phyloP scores from a whole-genome alignment of 1,140 invertebrate species.

The Charaxes varanes region DNA sequence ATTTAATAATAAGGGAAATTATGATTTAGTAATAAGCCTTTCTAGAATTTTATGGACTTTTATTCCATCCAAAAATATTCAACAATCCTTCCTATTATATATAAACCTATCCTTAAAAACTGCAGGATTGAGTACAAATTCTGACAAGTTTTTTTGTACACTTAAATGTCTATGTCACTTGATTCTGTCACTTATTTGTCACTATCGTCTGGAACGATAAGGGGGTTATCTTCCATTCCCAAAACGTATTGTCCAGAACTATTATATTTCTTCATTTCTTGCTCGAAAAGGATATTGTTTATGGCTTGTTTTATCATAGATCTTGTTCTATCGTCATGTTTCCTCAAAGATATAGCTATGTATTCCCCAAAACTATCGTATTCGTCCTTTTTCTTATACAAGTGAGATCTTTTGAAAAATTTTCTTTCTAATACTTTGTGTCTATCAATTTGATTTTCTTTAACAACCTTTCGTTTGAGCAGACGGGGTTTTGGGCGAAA shows the following conservation, averaged over 20 bases:
- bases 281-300: slow-evolving; percentile 64
- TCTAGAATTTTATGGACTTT: no score
- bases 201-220: slow-evolving; percentile 32
- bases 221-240: slow-evolving; percentile 44
- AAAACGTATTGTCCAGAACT: slow-evolving; percentile 26
- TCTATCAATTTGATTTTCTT: slow-evolving; percentile 18
- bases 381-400: slow-evolving; percentile 52
- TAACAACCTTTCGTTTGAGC: slow-evolving; percentile 20
- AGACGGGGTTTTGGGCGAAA: slow-evolving; percentile 19
- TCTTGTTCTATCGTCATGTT: slow-evolving; percentile 57
- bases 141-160: neutral
- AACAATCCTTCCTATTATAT: no score
- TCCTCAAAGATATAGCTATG: slow-evolving; percentile 54
- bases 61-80: no score
- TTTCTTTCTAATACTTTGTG: slow-evolving; percentile 16
- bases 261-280: slow-evolving; percentile 62
- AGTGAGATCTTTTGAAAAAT: slow-evolving; percentile 32
- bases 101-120: no score
- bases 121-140: neutral
- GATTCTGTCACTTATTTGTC: slow-evolving; percentile 1
- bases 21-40: no score
- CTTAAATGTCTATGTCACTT: neutral
- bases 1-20: no score
- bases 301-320: slow-evolving; percentile 67
- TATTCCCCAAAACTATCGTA: slow-evolving; percentile 63